Conservation (phyloP, 2,888 invertebrate species). For the Drosophila suboccidentalis region DNA sequence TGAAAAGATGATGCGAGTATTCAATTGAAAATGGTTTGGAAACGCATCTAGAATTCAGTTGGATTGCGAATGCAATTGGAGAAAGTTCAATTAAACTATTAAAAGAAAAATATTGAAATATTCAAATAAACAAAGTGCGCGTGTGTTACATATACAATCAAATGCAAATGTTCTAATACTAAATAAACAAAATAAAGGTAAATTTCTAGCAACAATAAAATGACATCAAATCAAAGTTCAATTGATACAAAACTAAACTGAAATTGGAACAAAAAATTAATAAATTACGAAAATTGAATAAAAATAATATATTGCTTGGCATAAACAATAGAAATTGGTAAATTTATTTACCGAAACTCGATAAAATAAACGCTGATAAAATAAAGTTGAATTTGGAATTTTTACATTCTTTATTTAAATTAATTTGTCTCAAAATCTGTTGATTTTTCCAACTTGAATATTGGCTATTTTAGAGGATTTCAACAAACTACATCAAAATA, state of each 20-base stretch:
- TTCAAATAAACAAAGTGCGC: conserved; percentile 24
- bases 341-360: not conserved
- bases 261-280: conserved; percentile 7
- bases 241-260: not conserved
- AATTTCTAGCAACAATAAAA: conserved; percentile 4
- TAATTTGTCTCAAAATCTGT: too few species aligned
- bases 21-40: conserved; percentile 35
- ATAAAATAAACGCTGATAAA: not conserved
- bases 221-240: not conserved
- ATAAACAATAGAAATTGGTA: not conserved
- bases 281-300: not conserved
- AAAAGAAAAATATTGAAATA: conserved; percentile 13
- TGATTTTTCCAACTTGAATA: too few species aligned
- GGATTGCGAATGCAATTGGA: conserved; percentile 37
- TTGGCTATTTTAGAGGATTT: not conserved
- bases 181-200: conserved; percentile 30
- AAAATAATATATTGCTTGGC: not conserved
- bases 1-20: conserved; percentile 41
- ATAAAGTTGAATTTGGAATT: not conserved
- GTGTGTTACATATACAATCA: conserved; percentile 15
- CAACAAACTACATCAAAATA: not conserved
- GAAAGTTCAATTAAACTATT: conserved; percentile 38
- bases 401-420: too few species aligned
- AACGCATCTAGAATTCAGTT: conserved; percentile 48
- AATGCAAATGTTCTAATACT: conserved; percentile 2